Percentiles rank a stretch among this genome's conserved stretches.
Evolutionary conservation across 2,113 vertebrate genomes (phyloP).

Genomic region (Myxocyprinus asiaticus): DNA sequence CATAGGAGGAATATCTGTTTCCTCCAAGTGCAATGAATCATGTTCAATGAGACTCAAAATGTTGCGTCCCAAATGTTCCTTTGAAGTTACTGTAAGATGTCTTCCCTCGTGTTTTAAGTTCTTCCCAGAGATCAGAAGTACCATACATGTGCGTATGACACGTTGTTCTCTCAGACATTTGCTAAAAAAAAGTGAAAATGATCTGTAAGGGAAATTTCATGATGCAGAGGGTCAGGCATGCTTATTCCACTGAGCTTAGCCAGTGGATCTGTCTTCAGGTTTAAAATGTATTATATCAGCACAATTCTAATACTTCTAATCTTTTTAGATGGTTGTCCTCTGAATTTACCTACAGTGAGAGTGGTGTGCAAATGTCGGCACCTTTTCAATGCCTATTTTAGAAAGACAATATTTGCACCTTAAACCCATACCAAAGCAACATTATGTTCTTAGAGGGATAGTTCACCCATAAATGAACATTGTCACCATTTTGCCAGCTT

Average conservation of each 20-base stretch:
- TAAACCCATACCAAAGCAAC: conserved; percentile 76
- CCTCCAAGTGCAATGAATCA: neutral
- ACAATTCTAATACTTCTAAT: conserved; percentile 77
- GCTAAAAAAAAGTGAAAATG: conserved; percentile 77
- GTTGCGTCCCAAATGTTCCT: neutral
- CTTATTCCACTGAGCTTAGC: conserved; percentile 79
- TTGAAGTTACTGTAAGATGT: conserved; percentile 42
- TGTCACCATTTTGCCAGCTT: too few species aligned
- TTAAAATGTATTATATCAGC: conserved; percentile 83
- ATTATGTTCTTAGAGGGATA: conserved; percentile 60
- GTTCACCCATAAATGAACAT: neutral
- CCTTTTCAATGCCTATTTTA: conserved; percentile 73
- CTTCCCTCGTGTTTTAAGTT: conserved; percentile 50
- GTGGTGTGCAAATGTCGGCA: conserved; percentile 65
- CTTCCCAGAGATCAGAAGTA: conserved; percentile 51
- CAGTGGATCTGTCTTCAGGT: conserved; percentile 89
- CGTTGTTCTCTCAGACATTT: conserved; percentile 68
- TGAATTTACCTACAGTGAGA: conserved; percentile 53
- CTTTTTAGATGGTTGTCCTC: conserved; percentile 63
- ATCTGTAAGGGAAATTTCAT: conserved; percentile 56
- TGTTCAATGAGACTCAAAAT: too few species aligned
- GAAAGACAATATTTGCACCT: conserved; percentile 77
- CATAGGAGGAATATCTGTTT: neutral
- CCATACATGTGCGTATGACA: neutral
- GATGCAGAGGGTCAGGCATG: conserved; percentile 62